These are phyloP conservation scores for Melanotus villosus DNA, from an alignment of 2,888 invertebrate species.

Conservation along the genomic window DNA sequence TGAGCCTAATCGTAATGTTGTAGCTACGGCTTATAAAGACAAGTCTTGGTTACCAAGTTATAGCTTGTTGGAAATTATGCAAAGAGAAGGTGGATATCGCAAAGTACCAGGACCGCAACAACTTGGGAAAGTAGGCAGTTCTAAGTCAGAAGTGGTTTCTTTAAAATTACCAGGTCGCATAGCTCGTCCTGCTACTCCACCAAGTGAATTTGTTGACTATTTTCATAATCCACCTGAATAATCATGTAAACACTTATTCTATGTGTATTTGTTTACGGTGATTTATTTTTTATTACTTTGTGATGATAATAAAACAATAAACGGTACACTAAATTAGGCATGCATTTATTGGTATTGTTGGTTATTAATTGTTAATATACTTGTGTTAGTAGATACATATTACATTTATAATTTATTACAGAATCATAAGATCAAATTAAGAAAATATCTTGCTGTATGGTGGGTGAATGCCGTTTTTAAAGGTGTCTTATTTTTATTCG, in stretches of 20 bases:
- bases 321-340: not conserved
- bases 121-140: constrained; percentile 52
- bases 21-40: constrained; percentile 82
- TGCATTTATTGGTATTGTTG: no score
- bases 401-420: no score
- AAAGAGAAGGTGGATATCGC: constrained; percentile 84
- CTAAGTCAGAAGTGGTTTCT: constrained; percentile 60
- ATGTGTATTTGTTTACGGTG: not conserved
- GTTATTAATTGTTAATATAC: no score
- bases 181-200: constrained; percentile 52
- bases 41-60: constrained; percentile 93
- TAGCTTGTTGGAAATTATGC: constrained; percentile 85
- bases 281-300: constrained; percentile 13
- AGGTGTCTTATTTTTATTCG: no score
- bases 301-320: not conserved
- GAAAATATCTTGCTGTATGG: no score
- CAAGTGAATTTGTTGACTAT: constrained; percentile 57
- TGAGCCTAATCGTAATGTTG: constrained; percentile 95
- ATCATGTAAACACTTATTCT: not conserved
- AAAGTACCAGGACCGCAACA: constrained; percentile 83
- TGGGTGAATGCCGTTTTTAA: no score
- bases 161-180: constrained; percentile 56
- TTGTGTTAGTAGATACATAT: no score
- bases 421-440: no score
- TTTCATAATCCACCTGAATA: constrained; percentile 56